Conservation (phyloP, 2,113 vertebrate species). For the Tautogolabrus adspersus region DNA sequence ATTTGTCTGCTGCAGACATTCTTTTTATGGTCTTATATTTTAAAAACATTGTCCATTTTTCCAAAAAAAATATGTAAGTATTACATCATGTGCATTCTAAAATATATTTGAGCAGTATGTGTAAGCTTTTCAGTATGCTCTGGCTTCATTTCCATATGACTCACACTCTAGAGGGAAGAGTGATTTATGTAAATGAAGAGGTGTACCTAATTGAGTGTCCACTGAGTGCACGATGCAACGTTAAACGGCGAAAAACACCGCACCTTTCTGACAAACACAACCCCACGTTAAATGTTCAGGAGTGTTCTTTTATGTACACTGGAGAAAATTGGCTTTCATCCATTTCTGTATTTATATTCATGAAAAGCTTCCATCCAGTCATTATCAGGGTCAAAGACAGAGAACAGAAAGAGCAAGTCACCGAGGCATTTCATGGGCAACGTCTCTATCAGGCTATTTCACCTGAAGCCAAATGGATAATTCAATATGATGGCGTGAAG, state of each 20-base stretch:
- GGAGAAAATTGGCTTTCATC: constrained; percentile 57
- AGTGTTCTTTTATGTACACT: constrained; percentile 55
- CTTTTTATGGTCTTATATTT: not conserved
- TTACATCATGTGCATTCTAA: constrained; percentile 13
- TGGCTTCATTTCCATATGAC: constrained; percentile 26
- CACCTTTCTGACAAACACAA: constrained; percentile 46
- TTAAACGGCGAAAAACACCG: constrained; percentile 35
- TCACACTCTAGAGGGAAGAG: not conserved
- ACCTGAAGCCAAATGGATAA: constrained; percentile 66
- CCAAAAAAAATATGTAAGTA: not conserved
- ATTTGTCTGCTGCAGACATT: constrained; percentile 5
- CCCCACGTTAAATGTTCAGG: constrained; percentile 51
- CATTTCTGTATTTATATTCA: constrained; percentile 68
- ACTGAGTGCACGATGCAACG: constrained; percentile 10
- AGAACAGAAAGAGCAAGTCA: constrained; percentile 54
- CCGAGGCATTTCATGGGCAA: constrained; percentile 52
- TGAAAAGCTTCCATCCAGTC: constrained; percentile 58
- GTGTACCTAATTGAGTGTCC: constrained; percentile 24
- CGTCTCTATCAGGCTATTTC: constrained; percentile 55
- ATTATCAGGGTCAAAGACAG: constrained; percentile 67
- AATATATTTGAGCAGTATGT: not conserved
- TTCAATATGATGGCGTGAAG: constrained; percentile 58
- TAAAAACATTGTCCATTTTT: not conserved
- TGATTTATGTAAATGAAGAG: constrained; percentile 41
- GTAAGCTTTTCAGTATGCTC: not conserved